Conservation (phyloP, 2,113 vertebrate genomes). For the Pteruthius melanotis region DNA sequence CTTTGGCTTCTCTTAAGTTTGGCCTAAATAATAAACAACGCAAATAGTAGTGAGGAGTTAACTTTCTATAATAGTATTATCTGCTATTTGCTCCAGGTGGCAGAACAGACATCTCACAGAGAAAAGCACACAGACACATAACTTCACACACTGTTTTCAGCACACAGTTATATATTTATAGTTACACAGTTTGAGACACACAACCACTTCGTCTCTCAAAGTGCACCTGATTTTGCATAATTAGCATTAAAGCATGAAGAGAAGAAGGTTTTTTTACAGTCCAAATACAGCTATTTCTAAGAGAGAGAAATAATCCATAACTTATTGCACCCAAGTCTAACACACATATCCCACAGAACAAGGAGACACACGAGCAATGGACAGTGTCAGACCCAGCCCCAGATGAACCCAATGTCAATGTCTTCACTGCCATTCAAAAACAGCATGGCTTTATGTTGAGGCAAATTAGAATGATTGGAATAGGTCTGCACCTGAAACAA, state of each 20-base stretch:
- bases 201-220: accelerated
- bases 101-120: background rate
- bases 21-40: background rate
- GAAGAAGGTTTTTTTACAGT: background rate
- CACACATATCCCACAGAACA: background rate
- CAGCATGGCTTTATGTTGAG: background rate
- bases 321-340: background rate
- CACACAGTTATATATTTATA: background rate
- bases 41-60: background rate
- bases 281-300: background rate
- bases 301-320: background rate
- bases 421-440: background rate
- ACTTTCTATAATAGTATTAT: background rate
- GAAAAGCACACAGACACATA: background rate
- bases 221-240: background rate
- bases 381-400: background rate
- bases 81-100: background rate
- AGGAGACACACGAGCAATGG: accelerated
- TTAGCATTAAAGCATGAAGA: background rate
- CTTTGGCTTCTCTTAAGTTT: background rate
- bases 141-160: background rate
- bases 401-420: background rate
- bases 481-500: background rate
- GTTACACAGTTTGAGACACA: background rate
- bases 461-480: background rate